Evolutionary conservation across 2,113 vertebrate species (phyloP).

Genomic region (Nibea coibor): DNA sequence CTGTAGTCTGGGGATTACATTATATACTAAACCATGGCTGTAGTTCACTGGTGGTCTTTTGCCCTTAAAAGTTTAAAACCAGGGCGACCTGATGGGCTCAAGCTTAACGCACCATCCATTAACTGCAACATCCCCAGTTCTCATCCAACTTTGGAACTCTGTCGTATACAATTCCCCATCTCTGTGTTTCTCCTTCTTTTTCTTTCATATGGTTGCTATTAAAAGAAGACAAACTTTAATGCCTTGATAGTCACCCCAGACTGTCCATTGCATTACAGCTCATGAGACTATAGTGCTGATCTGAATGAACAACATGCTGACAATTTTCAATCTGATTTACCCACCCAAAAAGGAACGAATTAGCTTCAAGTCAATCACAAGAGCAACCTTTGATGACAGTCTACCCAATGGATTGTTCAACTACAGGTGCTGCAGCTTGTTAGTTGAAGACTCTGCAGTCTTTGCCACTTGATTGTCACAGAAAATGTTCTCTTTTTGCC

Average conservation of each 20-base stretch:
- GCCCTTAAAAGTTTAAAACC: not conserved
- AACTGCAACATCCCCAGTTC: not conserved
- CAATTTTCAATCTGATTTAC: not conserved
- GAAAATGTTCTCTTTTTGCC: slow-evolving; percentile 3
- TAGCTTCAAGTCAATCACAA: not conserved
- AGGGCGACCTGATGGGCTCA: not conserved
- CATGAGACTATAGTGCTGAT: not conserved
- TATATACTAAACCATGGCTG: not conserved
- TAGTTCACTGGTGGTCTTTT: no score
- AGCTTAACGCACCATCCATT: not conserved
- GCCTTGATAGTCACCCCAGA: not conserved
- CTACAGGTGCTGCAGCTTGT: not conserved
- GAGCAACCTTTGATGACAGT: not conserved
- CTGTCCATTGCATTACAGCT: not conserved
- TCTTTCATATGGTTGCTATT: not conserved
- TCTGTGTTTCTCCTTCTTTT: not conserved
- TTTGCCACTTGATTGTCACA: not conserved
- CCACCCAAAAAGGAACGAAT: not conserved
- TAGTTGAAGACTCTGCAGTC: not conserved
- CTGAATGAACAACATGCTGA: not conserved
- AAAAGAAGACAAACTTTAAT: not conserved
- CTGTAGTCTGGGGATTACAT: not conserved
- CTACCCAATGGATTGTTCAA: not conserved
- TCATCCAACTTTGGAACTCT: not conserved
- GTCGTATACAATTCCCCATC: not conserved